Conservation (phyloP, 2,113 vertebrate genomes). For the Uropsilus gracilis region DNA sequence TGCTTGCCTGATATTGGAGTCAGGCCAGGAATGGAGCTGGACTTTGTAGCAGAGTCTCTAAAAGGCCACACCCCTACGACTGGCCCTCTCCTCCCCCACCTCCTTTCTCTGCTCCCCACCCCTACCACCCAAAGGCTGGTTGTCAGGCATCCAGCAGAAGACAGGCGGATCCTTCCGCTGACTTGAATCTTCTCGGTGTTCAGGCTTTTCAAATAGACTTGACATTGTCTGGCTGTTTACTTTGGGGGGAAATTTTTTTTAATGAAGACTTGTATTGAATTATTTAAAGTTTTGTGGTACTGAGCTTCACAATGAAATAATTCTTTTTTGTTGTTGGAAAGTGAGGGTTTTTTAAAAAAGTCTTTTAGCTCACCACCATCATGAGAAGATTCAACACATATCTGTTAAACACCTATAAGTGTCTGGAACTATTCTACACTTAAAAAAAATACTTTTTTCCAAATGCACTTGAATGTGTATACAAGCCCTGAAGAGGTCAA, state of each 20-base stretch:
- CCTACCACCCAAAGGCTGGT: not conserved
- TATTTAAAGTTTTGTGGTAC: conserved; percentile 48
- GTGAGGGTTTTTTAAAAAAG: not conserved
- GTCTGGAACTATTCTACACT: not conserved
- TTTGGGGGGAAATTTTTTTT: conserved; percentile 6
- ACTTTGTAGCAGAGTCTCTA: not conserved
- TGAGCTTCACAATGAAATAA: conserved; percentile 59
- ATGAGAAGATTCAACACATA: conserved; percentile 52
- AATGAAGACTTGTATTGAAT: conserved; percentile 61
- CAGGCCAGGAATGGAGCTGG: not conserved
- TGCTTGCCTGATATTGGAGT: not conserved
- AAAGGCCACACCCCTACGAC: not conserved
- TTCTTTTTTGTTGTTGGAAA: conserved; percentile 61
- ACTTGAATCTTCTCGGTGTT: not conserved
- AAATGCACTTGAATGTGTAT: not conserved
- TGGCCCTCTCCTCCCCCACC: not conserved
- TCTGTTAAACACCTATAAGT: conserved; percentile 9
- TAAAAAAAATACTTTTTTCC: not conserved
- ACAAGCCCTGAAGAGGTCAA: not conserved
- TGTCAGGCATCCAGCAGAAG: not conserved
- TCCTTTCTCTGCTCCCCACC: not conserved
- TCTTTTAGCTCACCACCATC: conserved; percentile 38
- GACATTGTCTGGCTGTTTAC: conserved; percentile 66
- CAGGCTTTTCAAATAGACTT: conserved; percentile 45
- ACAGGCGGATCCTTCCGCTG: not conserved